These are phyloP conservation scores for Silvanus unidentatus DNA, from an alignment of 2,888 invertebrate genomes.

Conservation along the genomic window DNA sequence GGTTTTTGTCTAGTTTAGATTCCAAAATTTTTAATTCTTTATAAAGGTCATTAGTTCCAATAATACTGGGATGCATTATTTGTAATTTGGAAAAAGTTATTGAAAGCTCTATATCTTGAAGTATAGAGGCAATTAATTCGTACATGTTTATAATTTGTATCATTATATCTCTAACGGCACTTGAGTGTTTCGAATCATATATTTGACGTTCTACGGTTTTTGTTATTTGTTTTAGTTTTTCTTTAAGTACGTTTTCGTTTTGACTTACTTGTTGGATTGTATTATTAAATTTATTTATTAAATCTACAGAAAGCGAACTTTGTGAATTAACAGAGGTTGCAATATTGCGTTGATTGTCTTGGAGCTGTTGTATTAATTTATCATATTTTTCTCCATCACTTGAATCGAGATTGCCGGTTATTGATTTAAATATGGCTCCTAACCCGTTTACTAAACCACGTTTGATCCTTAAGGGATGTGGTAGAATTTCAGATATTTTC, in stretches of 20 bases:
- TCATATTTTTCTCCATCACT: slow-evolving; percentile 14
- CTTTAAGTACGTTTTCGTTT: too few species aligned
- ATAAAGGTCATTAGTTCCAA: slow-evolving; percentile 7
- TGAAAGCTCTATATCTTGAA: slow-evolving; percentile 14
- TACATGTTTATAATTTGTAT: slow-evolving; percentile 10
- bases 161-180: slow-evolving; percentile 5
- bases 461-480: slow-evolving; percentile 9
- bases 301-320: not conserved
- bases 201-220: too few species aligned
- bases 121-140: slow-evolving; percentile 6
- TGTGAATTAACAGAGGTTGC: too few species aligned
- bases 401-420: too few species aligned
- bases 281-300: slow-evolving; percentile 14
- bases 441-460: too few species aligned
- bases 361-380: slow-evolving; percentile 3
- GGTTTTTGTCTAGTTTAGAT: too few species aligned
- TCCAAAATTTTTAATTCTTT: not conserved
- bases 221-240: too few species aligned
- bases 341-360: slow-evolving; percentile 9
- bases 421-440: too few species aligned
- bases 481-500: too few species aligned
- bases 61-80: slow-evolving; percentile 10
- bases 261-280: not conserved
- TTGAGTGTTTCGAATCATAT: not conserved
- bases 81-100: slow-evolving; percentile 7